phyloP scores from a whole-genome alignment of 2,113 vertebrate genomes.

The Psammodynastes pulverulentus region DNA sequence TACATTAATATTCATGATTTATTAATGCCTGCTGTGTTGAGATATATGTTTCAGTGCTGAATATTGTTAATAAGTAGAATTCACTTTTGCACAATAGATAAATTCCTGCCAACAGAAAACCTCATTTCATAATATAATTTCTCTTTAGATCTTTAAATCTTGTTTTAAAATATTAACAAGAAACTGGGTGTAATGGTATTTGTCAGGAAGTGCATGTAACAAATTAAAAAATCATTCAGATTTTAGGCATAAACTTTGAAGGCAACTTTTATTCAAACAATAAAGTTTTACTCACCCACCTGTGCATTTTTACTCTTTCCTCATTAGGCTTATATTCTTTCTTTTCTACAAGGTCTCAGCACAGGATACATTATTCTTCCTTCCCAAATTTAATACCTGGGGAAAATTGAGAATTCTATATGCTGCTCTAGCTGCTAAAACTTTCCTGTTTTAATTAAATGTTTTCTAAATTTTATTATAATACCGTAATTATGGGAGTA shows the following conservation, averaged over 20 bases:
- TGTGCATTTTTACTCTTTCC: neutral
- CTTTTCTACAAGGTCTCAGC: neutral
- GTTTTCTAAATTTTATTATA: neutral
- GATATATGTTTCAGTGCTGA: neutral
- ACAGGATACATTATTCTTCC: no score
- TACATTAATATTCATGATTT: constrained; percentile 9
- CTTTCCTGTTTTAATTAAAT: neutral
- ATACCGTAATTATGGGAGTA: neutral
- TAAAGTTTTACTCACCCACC: neutral
- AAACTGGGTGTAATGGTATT: constrained; percentile 8
- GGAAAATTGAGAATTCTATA: neutral
- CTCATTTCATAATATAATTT: constrained; percentile 22
- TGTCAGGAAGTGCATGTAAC: neutral
- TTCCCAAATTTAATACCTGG: neutral
- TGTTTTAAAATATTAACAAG: constrained; percentile 12
- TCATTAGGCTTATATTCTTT: neutral
- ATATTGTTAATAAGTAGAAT: constrained; percentile 4
- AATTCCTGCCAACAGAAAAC: constrained; percentile 15
- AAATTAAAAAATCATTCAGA: constrained; percentile 23
- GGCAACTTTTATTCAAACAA: neutral
- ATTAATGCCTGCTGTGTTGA: neutral
- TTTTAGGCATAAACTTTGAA: constrained; percentile 4
- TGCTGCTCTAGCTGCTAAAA: neutral
- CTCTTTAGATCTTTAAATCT: neutral
- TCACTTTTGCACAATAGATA: neutral